Evolutionary conservation across 2,888 invertebrate genomes (phyloP), one percentile per base, ranked within the genome.

Genomic region (Petrolisthes cinctipes): DNA sequence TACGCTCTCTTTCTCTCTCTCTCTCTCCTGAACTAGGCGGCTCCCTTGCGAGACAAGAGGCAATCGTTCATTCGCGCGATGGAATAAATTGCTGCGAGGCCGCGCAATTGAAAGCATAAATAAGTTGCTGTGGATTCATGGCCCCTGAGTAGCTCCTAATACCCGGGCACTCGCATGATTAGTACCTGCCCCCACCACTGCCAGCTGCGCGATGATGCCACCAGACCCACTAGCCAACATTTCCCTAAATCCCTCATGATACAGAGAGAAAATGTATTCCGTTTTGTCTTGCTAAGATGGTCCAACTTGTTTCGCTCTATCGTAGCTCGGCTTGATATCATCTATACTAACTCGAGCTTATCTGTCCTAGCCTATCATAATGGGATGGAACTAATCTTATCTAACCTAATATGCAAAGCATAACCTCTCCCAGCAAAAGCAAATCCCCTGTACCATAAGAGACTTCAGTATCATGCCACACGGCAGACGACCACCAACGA

Each of bases 81-180:
- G 80, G 80, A 17, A 80, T 80, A 80, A 80, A 80, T 80, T 80
- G 57, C 54, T 57, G 56, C n/a, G 80, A n/a, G 20, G 80, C 57
- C 23, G 57, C 80, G 80, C 80, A 80, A 80, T 80, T 80, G 80
- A 80, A 80, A 80, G 57, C 80, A 80, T 80, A 80, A 80, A 80
- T 80, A 80, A 80, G 80, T 80, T 20, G 20, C n/a, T 56, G 57
- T 80, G 80, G 80, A 80, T 80, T 80, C 80, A 80, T 80, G 80
- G 80, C 57, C 20, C 56, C 57, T 20, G 80, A 80, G 53, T 57
- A 80, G 56, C 80, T n/a, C 80, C 53, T 80, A 56, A 80, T 80
- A n/a, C 80, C 23, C 7, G 53, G n/a, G 80, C 20, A 53, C 80
- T 80, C n/a, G 56, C 80, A 80, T 80, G 80, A 80, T 80, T 80